phyloP scores from a whole-genome alignment of 2,113 vertebrate species.

The Cyphomyrus discorhynchus region DNA sequence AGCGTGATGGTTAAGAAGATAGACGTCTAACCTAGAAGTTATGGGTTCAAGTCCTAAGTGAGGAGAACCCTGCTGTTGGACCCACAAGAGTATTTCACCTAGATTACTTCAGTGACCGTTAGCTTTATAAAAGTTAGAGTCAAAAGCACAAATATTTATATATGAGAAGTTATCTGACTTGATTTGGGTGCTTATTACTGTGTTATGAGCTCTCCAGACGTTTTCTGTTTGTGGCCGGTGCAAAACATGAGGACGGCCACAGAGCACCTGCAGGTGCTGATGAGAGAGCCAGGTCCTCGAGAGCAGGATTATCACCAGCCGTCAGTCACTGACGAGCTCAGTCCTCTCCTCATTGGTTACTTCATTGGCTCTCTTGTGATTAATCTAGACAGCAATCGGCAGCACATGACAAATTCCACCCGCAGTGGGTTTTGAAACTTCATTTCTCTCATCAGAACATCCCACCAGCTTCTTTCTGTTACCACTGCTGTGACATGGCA shows the following conservation, averaged over 20 bases:
- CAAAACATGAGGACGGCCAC: background rate
- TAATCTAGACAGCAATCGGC: background rate
- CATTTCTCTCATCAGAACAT: background rate
- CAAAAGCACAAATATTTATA: background rate
- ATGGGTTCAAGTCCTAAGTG: background rate
- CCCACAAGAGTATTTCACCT: background rate
- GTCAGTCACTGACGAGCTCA: background rate
- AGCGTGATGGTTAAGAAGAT: background rate
- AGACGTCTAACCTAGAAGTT: background rate
- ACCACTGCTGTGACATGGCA: background rate
- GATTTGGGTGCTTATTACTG: background rate
- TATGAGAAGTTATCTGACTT: background rate
- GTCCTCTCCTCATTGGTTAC: background rate
- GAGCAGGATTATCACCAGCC: background rate
- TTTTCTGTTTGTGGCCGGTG: background rate
- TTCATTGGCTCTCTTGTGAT: background rate
- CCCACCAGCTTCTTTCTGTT: background rate
- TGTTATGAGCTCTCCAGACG: background rate
- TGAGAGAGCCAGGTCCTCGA: background rate
- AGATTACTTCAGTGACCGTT: background rate
- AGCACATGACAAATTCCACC: background rate
- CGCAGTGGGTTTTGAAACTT: background rate
- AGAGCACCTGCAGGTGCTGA: background rate
- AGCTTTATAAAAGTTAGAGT: background rate
- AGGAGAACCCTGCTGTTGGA: background rate